These are phyloP conservation scores for Ivindomyrus marchei DNA, from an alignment of 2,113 vertebrate genomes.

Conservation along the genomic window DNA sequence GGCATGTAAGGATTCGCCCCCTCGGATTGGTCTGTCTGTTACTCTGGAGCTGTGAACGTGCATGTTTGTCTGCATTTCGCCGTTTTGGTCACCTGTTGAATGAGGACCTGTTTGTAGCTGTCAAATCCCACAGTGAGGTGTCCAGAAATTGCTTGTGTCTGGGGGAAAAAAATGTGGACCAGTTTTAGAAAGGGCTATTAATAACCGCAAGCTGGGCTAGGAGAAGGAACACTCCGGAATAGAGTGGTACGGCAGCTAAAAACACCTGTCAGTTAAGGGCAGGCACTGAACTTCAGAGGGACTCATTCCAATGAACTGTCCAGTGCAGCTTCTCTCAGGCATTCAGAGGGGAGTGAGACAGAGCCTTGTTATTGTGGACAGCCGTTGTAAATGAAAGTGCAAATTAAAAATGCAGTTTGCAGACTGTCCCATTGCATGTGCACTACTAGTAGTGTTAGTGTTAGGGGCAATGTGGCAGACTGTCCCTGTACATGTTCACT, in stretches of 20 bases:
- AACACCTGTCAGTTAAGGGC: background rate
- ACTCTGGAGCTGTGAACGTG: background rate
- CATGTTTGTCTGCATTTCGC: background rate
- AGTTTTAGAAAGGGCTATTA: constrained; percentile 3
- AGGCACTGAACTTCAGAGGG: background rate
- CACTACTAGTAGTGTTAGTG: too few species aligned
- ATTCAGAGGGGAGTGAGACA: background rate
- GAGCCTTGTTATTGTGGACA: background rate
- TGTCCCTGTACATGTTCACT: too few species aligned
- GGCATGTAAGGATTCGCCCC: background rate
- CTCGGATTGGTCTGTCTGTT: background rate
- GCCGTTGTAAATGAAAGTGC: background rate
- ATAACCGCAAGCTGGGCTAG: background rate
- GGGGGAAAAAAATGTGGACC: constrained; percentile 26
- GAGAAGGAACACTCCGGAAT: background rate
- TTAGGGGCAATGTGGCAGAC: background rate
- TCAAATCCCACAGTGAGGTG: constrained; percentile 29
- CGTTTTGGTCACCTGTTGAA: constrained; percentile 21
- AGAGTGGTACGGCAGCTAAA: background rate
- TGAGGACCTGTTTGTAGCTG: constrained; percentile 28
- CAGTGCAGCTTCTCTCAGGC: background rate
- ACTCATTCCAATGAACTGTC: background rate
- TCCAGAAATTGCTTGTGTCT: constrained; percentile 32
- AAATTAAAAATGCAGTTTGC: background rate
- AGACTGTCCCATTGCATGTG: too few species aligned